Evolutionary conservation across 2,888 invertebrate genomes (phyloP).

Genomic region (Choristoneura rosaceana): DNA sequence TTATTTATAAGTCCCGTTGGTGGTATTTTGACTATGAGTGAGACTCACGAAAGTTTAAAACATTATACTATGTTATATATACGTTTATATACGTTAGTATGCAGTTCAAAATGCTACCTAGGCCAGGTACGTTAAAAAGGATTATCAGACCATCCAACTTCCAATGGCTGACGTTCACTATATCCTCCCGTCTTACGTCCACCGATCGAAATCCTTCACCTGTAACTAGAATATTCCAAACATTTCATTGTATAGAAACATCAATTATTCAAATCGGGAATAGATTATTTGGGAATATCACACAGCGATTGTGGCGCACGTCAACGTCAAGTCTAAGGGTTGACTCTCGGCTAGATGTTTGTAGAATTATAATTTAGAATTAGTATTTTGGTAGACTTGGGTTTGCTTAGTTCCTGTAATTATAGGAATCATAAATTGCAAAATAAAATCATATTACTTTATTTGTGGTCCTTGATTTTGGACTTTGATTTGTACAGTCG

Average conservation of each 20-base stretch:
- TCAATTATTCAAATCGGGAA: conserved; percentile 40
- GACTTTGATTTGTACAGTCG: no score
- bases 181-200: background rate
- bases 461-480: no score
- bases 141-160: background rate
- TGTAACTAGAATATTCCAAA: conserved; percentile 10
- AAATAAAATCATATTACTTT: no score
- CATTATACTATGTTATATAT: no score
- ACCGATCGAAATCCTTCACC: conserved; percentile 20
- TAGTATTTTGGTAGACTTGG: background rate
- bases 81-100: no score
- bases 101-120: no score
- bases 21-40: no score
- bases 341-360: background rate
- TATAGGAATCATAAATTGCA: no score
- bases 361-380: background rate
- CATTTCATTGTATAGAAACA: conserved; percentile 29
- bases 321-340: conserved; percentile 22
- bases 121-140: background rate
- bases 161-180: background rate
- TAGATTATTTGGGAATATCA: conserved; percentile 39
- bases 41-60: no score
- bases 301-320: conserved; percentile 27
- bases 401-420: no score
- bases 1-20: no score